Evolutionary conservation across 2,888 invertebrate species (phyloP), one percentile per base, ranked within the genome.

Genomic region (Odontomyia ornata): DNA sequence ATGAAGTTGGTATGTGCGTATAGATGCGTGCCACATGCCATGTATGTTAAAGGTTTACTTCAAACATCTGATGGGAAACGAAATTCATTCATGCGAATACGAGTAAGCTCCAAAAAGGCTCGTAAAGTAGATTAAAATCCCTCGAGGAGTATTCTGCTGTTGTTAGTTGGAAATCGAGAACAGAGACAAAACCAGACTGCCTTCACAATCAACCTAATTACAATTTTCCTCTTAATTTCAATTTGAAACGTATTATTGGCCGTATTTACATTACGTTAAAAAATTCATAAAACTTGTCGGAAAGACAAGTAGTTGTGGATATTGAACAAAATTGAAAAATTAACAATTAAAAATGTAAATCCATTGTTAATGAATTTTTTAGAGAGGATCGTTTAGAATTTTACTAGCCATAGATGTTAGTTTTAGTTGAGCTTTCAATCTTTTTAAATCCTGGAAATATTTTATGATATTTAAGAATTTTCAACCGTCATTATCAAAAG

Each of bases 221-320:
- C 47, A 25, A 47, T 47, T 69, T 69, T 25, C 69, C 69, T 69
- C 27, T 69, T 69, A 47, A 69, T 69, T 69, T 69, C 69, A 69
- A 69, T 69, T 69, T 69, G 23, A 69, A 69, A 47, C 69, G 0
- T 23, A 69, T 47, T 47, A 69, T 23, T 47, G 4, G 69, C 15
- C 25, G 46, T 69, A 47, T 69, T 69, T 69, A 47, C 28, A 25
- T 47, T 47, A 9, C 47, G 15, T 25, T 30, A 23, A 2, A 27
- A 47, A 15, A 69, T 46, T 28, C 46, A 27, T n/a, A 36, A 5
- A 36, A 9, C 36, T 36, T 36, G n/a, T 36, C 36, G 9, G 5
- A 36, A 3, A 5, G 36, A 36, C 36, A 36, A n/a, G n/a, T n/a
- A n/a, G n/a, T n/a, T n/a, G n/a, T n/a, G n/a, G n/a, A n/a, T n/a